Percentiles rank a stretch among this genome's conserved stretches.
phyloP scores from a whole-genome alignment of 2,797 vertebrate genomes.

The Chelmon rostratus region DNA sequence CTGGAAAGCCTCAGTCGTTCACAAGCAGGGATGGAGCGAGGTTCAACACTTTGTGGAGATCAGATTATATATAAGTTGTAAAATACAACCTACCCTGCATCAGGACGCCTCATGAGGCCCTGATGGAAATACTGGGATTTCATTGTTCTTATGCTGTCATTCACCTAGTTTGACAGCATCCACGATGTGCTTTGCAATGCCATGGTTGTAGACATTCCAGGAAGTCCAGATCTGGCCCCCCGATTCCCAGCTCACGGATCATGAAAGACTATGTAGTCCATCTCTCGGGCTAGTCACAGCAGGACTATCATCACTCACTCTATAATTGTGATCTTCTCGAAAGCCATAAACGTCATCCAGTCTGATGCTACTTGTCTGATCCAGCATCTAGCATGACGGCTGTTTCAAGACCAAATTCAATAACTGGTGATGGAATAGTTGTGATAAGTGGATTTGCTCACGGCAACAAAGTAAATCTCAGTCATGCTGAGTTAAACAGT shows the following conservation, averaged over 20 bases:
- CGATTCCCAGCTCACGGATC: background rate
- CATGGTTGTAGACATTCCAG: background rate
- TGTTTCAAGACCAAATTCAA: conserved; percentile 33
- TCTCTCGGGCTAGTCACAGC: conserved; percentile 2
- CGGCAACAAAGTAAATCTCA: conserved; percentile 16
- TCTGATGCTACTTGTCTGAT: background rate
- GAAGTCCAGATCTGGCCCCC: background rate
- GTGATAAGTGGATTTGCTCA: conserved; percentile 31
- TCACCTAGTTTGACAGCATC: conserved; percentile 2
- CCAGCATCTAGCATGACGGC: background rate
- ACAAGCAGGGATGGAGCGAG: no score
- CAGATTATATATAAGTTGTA: no score
- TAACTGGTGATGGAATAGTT: conserved; percentile 16
- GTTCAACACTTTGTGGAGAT: no score
- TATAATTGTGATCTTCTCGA: conserved; percentile 42
- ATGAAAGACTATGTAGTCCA: background rate
- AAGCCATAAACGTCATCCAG: conserved; percentile 21
- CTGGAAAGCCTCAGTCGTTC: no score
- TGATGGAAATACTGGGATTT: conserved; percentile 4
- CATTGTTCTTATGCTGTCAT: background rate
- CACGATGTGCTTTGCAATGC: background rate
- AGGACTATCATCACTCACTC: conserved; percentile 17
- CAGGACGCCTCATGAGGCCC: background rate
- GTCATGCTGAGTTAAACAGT: background rate
- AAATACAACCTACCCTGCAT: background rate